A percentile compares a stretch with the other conserved stretches of the same genome.
These are phyloP conservation scores for Arizona elegans DNA, from an alignment of 2,113 vertebrate genomes.

Conservation along the genomic window DNA sequence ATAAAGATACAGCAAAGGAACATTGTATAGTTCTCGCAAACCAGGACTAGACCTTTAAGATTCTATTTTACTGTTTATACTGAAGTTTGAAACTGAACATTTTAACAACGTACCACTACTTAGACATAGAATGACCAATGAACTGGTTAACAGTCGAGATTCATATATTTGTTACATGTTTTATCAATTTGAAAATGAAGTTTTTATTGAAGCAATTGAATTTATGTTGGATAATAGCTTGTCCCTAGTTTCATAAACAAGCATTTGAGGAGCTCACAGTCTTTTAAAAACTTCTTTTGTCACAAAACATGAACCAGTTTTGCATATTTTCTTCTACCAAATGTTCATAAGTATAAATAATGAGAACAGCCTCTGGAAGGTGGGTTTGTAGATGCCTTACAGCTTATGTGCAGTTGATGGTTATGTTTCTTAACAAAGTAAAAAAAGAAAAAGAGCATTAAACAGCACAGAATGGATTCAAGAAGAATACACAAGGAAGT, in stretches of 20 bases:
- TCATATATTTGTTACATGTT: neutral
- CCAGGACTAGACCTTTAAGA: neutral
- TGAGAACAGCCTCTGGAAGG: conserved; percentile 1
- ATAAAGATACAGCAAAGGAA: neutral
- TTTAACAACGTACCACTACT: neutral
- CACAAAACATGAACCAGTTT: neutral
- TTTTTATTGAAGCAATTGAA: neutral
- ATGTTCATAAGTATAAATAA: conserved; percentile 7
- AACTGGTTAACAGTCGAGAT: neutral
- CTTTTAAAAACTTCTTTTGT: neutral
- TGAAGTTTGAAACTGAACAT: neutral
- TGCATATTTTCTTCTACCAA: conserved; percentile 16
- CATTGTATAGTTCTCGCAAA: neutral
- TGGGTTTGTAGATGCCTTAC: neutral
- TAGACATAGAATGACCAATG: neutral
- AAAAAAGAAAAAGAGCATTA: neutral
- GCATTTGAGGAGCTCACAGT: neutral
- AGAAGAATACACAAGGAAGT: neutral
- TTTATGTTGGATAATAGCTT: neutral
- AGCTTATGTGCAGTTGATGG: conserved; percentile 10
- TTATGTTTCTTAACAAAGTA: neutral
- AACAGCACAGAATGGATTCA: neutral
- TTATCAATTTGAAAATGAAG: neutral
- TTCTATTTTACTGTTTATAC: neutral
- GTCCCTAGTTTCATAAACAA: neutral